Percentiles rank a stretch among this genome's conserved stretches.
These are phyloP conservation scores for Berghia stephanieae DNA, from an alignment of 1,140 invertebrate species.

Conservation along the genomic window DNA sequence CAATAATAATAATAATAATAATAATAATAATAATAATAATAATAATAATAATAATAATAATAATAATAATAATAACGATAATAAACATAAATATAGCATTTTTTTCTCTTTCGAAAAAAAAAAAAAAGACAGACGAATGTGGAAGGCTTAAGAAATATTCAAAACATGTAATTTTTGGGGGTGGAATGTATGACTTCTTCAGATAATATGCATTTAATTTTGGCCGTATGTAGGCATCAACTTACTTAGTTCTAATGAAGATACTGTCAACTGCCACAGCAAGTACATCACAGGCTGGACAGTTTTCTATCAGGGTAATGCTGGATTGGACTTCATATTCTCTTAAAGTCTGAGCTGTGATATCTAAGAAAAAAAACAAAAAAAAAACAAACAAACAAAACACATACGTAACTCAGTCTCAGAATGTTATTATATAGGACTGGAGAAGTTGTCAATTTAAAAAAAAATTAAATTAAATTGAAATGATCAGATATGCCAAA, in stretches of 20 bases:
- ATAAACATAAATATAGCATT: neutral
- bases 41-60: neutral
- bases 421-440: too few species aligned
- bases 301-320: conserved; percentile 12
- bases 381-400: neutral
- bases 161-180: neutral
- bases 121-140: too few species aligned
- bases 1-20: conserved; percentile 9
- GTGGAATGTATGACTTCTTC: too few species aligned
- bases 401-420: too few species aligned
- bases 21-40: conserved; percentile 8
- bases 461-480: too few species aligned
- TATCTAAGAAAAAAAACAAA: conserved; percentile 1
- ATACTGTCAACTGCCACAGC: neutral
- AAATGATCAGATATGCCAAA: too few species aligned
- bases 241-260: conserved; percentile 4
- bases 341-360: neutral
- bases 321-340: neutral
- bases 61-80: neutral
- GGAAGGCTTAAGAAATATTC: neutral
- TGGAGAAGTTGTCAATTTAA: too few species aligned
- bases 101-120: too few species aligned
- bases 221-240: too few species aligned
- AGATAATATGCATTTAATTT: too few species aligned
- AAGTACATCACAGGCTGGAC: conserved; percentile 10